Evolutionary conservation across 2,113 vertebrate genomes (phyloP), one percentile per base, ranked within the genome.

Genomic region (Raja brachyura): DNA sequence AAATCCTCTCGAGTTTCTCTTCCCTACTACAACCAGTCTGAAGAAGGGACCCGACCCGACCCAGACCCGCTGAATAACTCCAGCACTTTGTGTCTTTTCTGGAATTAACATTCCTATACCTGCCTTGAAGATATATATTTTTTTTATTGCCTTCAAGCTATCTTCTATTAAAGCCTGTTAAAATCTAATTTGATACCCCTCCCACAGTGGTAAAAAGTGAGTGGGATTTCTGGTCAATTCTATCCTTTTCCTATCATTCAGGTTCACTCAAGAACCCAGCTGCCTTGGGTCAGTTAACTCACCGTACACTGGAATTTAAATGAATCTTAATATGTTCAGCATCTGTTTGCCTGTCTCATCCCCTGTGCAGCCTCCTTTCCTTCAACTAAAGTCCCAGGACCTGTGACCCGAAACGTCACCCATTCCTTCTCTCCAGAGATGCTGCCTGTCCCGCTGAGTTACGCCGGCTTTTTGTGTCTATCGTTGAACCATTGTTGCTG

Each of bases 201-300:
- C 94, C 95, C 96, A 95, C 18, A 56, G 48, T 5, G 9, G 56
- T 59, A 13, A 85, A 25, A 28, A 61, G 56, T 54, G 39, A 48
- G 20, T 48, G 33, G 39, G 33, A 20, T 48, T 22, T 7, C 39
- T 22, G 61, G n/a, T 31, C 9, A 73, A 18, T 48, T 39, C 90
- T 10, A 70, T 4, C 10, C 81, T 54, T 61, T 85, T 59, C 10
- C 22, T 25, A 85, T 59, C 56, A 28, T 22, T 11, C 22, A 85
- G 22, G 9, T 25, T 54, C 54, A 85, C 4, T 56, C 54, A 10
- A 83, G 79, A 39, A 83, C 7, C 22, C 54, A 28, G 48, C 54
- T 9, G 3, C 79, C 10, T 83, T 48, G 56, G 48, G 54, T 56
- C 79, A 83, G 79, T 74, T 74, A 20, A 74, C 48, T 59, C 18